phyloP scores from a whole-genome alignment of 2,113 vertebrate genomes.

The Panthera tigris region DNA sequence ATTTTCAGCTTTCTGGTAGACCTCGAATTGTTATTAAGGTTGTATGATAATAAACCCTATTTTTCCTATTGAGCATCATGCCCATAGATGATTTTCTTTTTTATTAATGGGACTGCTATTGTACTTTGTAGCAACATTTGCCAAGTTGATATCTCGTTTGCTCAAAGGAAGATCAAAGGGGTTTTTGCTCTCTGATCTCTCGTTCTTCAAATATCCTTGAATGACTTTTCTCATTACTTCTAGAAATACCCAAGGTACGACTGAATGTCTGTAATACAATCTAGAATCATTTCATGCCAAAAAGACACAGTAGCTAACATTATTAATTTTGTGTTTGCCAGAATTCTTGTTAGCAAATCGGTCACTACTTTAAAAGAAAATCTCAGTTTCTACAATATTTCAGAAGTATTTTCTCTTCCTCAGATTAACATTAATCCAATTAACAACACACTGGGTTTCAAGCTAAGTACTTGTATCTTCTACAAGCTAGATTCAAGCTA shows the following conservation, averaged over 20 bases:
- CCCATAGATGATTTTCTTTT: slow-evolving; percentile 34
- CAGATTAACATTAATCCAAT: background rate
- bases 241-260: slow-evolving; percentile 47
- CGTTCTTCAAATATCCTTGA: slow-evolving; percentile 51
- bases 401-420: background rate
- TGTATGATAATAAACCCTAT: slow-evolving; percentile 34
- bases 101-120: slow-evolving; percentile 31
- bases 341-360: background rate
- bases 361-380: background rate
- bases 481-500: background rate
- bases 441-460: background rate
- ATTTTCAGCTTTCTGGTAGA: background rate
- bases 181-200: slow-evolving; percentile 56
- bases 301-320: background rate
- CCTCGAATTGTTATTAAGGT: background rate
- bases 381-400: background rate
- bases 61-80: background rate
- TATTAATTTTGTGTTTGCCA: slow-evolving; percentile 41
- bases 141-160: background rate
- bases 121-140: slow-evolving; percentile 39
- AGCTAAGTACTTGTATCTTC: background rate
- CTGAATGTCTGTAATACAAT: slow-evolving; percentile 9
- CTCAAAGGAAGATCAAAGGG: slow-evolving; percentile 56
- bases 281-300: background rate
- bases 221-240: slow-evolving; percentile 67